Conservation (phyloP, 2,797 vertebrate species). For the Thamnophis elegans region DNA sequence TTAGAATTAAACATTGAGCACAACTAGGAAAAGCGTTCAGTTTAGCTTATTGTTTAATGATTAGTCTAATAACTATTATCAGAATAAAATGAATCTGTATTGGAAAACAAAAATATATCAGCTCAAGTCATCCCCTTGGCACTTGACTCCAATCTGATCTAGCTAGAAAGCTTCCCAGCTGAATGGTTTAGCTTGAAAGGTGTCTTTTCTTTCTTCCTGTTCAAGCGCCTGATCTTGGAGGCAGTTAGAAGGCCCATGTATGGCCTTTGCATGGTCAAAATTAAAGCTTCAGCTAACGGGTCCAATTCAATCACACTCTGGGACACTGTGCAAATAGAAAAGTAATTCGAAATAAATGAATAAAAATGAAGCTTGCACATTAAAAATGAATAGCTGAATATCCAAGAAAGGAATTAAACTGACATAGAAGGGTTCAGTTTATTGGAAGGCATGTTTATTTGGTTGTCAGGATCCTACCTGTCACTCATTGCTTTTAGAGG, state of each 20-base stretch:
- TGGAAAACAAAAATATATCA: not conserved
- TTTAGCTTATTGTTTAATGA: not conserved
- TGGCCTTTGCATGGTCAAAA: not conserved
- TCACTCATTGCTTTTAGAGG: not conserved
- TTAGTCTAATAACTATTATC: not conserved
- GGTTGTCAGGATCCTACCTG: not conserved
- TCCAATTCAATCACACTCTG: not conserved
- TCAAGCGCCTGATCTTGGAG: not conserved
- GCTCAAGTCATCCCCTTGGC: not conserved
- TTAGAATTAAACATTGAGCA: not conserved
- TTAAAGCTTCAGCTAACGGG: not conserved
- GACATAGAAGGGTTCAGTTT: not conserved
- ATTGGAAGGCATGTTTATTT: not conserved
- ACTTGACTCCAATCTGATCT: not conserved
- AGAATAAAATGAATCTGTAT: not conserved
- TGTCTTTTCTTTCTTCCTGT: not conserved
- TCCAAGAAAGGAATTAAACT: not conserved
- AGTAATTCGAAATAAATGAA: not conserved
- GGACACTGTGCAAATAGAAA: not conserved
- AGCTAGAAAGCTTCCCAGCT: not conserved
- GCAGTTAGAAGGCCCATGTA: not conserved
- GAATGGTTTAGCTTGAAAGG: not conserved
- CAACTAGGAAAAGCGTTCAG: not conserved
- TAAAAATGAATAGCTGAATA: not conserved
- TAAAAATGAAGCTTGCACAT: not conserved